Evolutionary conservation across 2,888 invertebrate genomes (phyloP), one percentile per base, ranked within the genome.

Genomic region (Phyto melanocephala): DNA sequence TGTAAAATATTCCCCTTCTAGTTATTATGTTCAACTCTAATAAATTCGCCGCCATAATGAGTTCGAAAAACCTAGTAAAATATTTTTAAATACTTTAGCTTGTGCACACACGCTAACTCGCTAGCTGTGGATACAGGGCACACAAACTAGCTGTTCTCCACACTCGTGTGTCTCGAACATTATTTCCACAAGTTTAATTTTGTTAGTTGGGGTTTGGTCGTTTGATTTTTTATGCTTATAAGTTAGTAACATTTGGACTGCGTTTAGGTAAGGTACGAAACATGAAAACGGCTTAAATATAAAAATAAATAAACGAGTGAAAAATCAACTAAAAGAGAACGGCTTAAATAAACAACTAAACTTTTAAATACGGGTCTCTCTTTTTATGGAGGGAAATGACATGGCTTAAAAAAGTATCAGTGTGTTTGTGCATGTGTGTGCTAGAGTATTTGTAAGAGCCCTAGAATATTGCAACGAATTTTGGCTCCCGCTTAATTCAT

Each of bases 201-300:
- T 42, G 24, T 20, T 47, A 63, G 60, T 77, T 80, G 78, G 79
- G 84, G 85, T 81, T 84, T 80, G 84, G 80, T 79, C 80, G 54
- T 37, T 50, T 28, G 42, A 52, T 42, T 63, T 50, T 50, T 33
- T 56, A 68, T 58, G 62, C 45, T 74, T 79, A 50, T 37, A 77
- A 76, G 71, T 84, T 79, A 85, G 85, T 85, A 79, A 71, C 71
- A 77, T 77, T 80, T 82, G 42, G 68, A 83, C 68, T 79, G 84
- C 75, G 77, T 65, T 78, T 71, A 83, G 80, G 84, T 80, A 80
- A 84, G 81, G 83, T 81, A 76, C 71, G 68, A 22, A 60, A 58
- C 37, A 47, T 63, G 0, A 35, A 50, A 45, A 22, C 28, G 60
- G 37, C 6, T 28, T 28, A 28, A 28, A 6, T 28, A 28, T 28